These are phyloP conservation scores for Morpho deidamia DNA, from an alignment of 2,888 invertebrate species.

Conservation along the genomic window DNA sequence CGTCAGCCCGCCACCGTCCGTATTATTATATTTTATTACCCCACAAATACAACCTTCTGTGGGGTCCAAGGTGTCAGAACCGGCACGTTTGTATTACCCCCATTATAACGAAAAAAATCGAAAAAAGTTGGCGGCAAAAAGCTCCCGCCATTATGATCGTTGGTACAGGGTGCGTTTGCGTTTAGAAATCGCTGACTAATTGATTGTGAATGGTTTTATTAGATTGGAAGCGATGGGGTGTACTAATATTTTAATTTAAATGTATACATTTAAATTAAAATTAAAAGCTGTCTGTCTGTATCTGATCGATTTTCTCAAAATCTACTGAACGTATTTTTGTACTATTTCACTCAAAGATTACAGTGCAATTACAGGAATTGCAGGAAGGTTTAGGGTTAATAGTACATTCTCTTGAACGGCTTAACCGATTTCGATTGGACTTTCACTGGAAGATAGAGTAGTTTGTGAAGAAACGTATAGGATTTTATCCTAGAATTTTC, in stretches of 20 bases:
- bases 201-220: slow-evolving; percentile 62
- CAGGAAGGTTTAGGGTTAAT: too few species aligned
- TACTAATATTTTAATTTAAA: slow-evolving; percentile 1
- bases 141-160: slow-evolving; percentile 46
- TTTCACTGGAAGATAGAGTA: too few species aligned
- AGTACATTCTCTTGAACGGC: too few species aligned
- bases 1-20: slow-evolving; percentile 26
- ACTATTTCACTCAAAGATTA: too few species aligned
- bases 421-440: too few species aligned
- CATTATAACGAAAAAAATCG: slow-evolving; percentile 59
- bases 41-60: slow-evolving; percentile 69
- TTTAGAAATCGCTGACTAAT: slow-evolving; percentile 69
- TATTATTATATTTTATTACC: slow-evolving; percentile 69
- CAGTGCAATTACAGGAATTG: too few species aligned
- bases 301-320: too few species aligned
- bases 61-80: slow-evolving; percentile 73
- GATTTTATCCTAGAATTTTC: too few species aligned
- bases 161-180: slow-evolving; percentile 50
- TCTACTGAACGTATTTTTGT: neutral
- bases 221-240: slow-evolving; percentile 54
- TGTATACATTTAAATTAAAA: too few species aligned
- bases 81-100: slow-evolving; percentile 71
- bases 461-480: too few species aligned
- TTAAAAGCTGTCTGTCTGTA: too few species aligned
- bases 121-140: slow-evolving; percentile 54